These are phyloP conservation scores for Diorhabda sublineata DNA, from an alignment of 1,140 invertebrate species.

Conservation along the genomic window DNA sequence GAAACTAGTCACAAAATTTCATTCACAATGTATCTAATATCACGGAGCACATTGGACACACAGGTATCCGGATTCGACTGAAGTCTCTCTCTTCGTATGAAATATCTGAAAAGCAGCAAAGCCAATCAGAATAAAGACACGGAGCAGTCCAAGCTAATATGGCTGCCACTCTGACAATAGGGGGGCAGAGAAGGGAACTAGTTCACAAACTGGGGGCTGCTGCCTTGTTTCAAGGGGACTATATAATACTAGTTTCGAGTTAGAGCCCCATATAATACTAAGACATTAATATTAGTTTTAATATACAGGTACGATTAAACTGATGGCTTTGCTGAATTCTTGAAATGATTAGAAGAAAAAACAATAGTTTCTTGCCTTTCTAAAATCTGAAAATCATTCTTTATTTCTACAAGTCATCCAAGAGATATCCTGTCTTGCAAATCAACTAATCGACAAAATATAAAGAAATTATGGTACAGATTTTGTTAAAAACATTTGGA, in stretches of 20 bases:
- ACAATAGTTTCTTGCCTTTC: background rate
- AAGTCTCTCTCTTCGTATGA: slow-evolving; percentile 39
- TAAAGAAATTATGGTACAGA: no score
- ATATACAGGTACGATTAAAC: background rate
- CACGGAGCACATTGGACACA: slow-evolving; percentile 32
- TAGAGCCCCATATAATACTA: slow-evolving; percentile 37
- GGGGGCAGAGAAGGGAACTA: slow-evolving; percentile 44
- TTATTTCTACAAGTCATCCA: slow-evolving; percentile 6
- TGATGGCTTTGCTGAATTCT: background rate
- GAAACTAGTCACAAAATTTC: slow-evolving; percentile 25
- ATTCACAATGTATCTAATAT: slow-evolving; percentile 32
- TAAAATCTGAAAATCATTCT: background rate
- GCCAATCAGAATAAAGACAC: slow-evolving; percentile 48
- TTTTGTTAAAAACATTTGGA: no score
- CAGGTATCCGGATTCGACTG: slow-evolving; percentile 21
- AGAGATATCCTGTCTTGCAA: background rate
- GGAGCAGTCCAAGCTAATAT: slow-evolving; percentile 48
- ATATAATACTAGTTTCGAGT: slow-evolving; percentile 16
- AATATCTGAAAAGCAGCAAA: slow-evolving; percentile 44
- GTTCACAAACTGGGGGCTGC: slow-evolving; percentile 29
- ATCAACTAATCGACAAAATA: no score
- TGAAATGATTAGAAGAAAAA: slow-evolving; percentile 1
- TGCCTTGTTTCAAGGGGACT: slow-evolving; percentile 34
- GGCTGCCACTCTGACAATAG: slow-evolving; percentile 48
- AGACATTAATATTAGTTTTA: slow-evolving; percentile 10